phyloP scores from a whole-genome alignment of 1,140 invertebrate genomes.

The Heliconius eleuchia region DNA sequence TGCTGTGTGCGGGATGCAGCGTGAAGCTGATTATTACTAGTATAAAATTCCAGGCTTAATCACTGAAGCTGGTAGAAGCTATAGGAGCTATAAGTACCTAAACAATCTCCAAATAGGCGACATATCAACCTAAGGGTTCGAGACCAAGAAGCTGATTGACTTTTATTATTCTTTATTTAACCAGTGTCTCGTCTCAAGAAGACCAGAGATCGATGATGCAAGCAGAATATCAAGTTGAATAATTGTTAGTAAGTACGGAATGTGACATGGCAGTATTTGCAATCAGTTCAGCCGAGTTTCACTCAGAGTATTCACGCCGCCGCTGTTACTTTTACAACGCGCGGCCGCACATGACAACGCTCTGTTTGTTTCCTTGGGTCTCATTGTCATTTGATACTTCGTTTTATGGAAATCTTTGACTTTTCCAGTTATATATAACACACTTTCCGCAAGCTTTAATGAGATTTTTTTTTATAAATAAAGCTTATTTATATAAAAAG shows the following conservation, averaged over 20 bases:
- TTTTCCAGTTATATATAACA: constrained; percentile 48
- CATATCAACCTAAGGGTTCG: background rate
- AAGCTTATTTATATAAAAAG: too few relatives aligned
- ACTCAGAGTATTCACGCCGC: constrained; percentile 77
- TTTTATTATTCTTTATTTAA: background rate
- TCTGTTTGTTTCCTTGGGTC: constrained; percentile 79
- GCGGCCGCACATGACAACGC: constrained; percentile 77
- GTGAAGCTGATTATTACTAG: too few relatives aligned
- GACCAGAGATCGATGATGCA: constrained; percentile 36
- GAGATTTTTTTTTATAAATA: background rate
- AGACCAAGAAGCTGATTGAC: background rate
- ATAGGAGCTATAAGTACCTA: too few relatives aligned
- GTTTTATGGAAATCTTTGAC: constrained; percentile 66
- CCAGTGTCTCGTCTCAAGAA: background rate
- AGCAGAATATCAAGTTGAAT: constrained; percentile 55
- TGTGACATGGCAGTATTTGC: constrained; percentile 61
- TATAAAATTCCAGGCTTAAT: too few relatives aligned
- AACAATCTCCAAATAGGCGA: background rate
- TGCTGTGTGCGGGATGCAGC: too few relatives aligned
- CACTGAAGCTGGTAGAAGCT: too few relatives aligned
- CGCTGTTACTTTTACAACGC: constrained; percentile 80
- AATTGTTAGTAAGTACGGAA: constrained; percentile 60
- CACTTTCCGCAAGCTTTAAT: background rate
- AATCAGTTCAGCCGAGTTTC: constrained; percentile 79
- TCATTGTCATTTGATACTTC: constrained; percentile 65